Evolutionary conservation across 2,888 invertebrate species (phyloP), one percentile per base, ranked within the genome.

Genomic region (Diadegma fenestrale): DNA sequence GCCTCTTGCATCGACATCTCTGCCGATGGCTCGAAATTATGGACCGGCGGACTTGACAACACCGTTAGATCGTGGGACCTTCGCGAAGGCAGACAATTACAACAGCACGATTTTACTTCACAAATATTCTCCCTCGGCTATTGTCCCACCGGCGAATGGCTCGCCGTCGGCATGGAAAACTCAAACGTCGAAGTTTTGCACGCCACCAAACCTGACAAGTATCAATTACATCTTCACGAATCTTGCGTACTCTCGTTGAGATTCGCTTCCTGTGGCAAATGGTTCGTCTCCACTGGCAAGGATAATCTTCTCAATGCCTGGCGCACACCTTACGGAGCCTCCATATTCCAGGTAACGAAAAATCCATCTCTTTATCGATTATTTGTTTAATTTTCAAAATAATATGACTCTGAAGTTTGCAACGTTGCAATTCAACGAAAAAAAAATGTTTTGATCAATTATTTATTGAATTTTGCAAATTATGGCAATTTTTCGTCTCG

Each of bases 121-220:
- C 97, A 97, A 93, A 99, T 99, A 93, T 99, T 99, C 95, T 99
- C 98, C 41, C 95, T 99, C 88, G 99, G 99, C 84, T 99, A 98
- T 93, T 99, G 98, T 94, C 99, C 99, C 4, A 98, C 98, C 85
- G 98, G 98, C 22, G 98, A 99, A 91, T 99, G 98, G 98, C 94
- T 99, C 76, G 99, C 99, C 4, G 99, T 99, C 58, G 99, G 99
- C 88, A 98, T 99, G 98, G 99, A 99, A 95, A 98, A 98, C 94
- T 98, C 97, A 87, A 97, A 98, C 93, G 98, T 99, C 86, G 99
- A 99, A 93, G 98, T 99, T 14, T 94, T 98, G 64, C 97, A 97
- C 94, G 97, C 97, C 69, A 96, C 96, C 88, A 98, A 98, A 94
- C 97, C 97, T 5, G 98, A 99, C 95, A 98, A 98, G 94, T 99